Base-by-base conservation (phyloP, 2,113 vertebrate genomes). In the Grantiella picta region DNA sequence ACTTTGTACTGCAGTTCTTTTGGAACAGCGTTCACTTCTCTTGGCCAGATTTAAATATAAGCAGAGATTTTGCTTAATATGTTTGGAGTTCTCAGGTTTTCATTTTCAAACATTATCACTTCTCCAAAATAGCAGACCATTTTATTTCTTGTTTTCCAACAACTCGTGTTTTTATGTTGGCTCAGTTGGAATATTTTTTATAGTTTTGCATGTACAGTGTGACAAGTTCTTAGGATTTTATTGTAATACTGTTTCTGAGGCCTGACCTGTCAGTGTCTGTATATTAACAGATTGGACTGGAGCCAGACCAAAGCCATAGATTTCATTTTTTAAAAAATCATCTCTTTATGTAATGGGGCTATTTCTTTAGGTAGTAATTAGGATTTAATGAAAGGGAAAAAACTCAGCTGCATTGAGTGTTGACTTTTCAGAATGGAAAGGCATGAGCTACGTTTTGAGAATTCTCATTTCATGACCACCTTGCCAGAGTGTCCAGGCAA, bases 91-190 rank as follows among this genome's bases (percentile, higher is more conserved):
- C 76, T 92, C 31, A 4, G 79, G 88, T 81, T 95, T 96, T 92
- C 88, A 92, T 91, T 97, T 95, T 90, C 88, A 90, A 94, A 78
- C 93, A 57, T 92, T 61, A 56, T 56, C 94, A 21, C 92, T 84
- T 64, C 60, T 94, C 81, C 82, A 86, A 90, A 95, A 94, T 87
- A 95, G 91, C 69, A 82, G 86, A 66, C 14, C 9, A 75, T 96
- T 96, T 44, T 96, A 60, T 94, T 91, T 95, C 53, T 94, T 96
- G 91, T 94, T 96, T 96, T 90, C 93, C 36, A 89, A 94, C 95
- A 95, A 77, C 49, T 89, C 81, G 2, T n/a, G 47, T 86, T 96
- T 96, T 94, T 85, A 56, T 81, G 17, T 84, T 91, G 95, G 57
- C 94, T 91, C 84, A 11, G 65, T 93, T 63, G 54, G 79, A 76